phyloP scores from a whole-genome alignment of 2,888 invertebrate genomes.

The Stenurella melanura region DNA sequence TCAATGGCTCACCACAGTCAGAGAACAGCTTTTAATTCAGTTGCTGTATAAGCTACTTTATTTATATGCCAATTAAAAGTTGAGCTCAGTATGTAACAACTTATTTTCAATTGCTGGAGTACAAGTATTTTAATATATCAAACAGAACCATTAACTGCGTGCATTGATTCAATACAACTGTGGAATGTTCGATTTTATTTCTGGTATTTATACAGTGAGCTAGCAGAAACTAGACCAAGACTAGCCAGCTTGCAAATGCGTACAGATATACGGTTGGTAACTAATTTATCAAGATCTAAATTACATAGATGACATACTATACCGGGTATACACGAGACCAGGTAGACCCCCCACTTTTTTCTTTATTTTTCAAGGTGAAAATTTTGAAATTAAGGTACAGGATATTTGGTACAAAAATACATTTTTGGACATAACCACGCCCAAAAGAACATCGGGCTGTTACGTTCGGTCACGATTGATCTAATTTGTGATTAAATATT shows the following conservation, averaged over 20 bases:
- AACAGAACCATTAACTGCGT: slow-evolving; percentile 35
- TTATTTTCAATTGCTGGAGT: slow-evolving; percentile 44
- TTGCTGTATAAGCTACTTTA: slow-evolving; percentile 37
- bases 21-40: slow-evolving; percentile 17
- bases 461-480: too few species aligned
- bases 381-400: too few species aligned
- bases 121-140: slow-evolving; percentile 40
- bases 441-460: too few species aligned
- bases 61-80: slow-evolving; percentile 48
- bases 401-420: too few species aligned
- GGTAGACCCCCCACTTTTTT: too few species aligned
- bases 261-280: background rate
- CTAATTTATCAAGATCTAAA: too few species aligned
- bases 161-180: slow-evolving; percentile 25
- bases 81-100: slow-evolving; percentile 43
- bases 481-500: too few species aligned
- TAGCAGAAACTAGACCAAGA: slow-evolving; percentile 14
- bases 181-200: slow-evolving; percentile 25
- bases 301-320: too few species aligned
- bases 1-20: background rate
- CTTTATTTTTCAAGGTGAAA: too few species aligned
- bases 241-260: background rate
- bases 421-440: too few species aligned
- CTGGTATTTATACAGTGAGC: slow-evolving; percentile 15
- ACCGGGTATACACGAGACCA: too few species aligned